Conservation (phyloP, 2,888 invertebrate genomes). For the Macrophya alboannulata region DNA sequence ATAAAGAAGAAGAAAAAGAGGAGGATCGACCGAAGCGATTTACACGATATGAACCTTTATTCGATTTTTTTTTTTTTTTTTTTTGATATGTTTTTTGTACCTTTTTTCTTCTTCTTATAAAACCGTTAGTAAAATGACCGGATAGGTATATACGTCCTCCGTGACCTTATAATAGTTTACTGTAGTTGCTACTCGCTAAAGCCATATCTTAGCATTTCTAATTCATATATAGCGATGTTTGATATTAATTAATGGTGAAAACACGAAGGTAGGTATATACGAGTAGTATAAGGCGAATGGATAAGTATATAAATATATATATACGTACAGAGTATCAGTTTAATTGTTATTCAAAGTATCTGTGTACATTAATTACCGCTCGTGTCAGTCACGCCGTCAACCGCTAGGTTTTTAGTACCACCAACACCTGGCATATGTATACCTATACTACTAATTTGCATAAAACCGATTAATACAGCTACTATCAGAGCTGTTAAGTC, state of each 20-base stretch:
- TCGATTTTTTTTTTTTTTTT: background rate
- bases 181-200: background rate
- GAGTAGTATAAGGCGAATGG: too few relatives aligned
- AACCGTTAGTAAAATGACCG: conserved; percentile 28
- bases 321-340: background rate
- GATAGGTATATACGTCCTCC: background rate
- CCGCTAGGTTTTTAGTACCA: conserved; percentile 3
- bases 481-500: conserved; percentile 29
- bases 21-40: background rate
- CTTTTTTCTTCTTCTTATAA: background rate
- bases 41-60: background rate
- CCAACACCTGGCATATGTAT: background rate
- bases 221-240: background rate
- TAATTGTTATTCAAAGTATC: conserved; percentile 41
- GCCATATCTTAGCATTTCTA: background rate
- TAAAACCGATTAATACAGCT: conserved; percentile 44
- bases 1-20: background rate
- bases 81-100: background rate
- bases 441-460: conserved; percentile 28
- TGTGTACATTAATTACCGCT: conserved; percentile 22
- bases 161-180: conserved; percentile 17
- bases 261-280: background rate
- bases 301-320: background rate
- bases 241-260: background rate
- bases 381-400: conserved; percentile 39